These are phyloP conservation scores for Nannobrachium achirus DNA, from an alignment of 2,113 vertebrate genomes.

Conservation along the genomic window DNA sequence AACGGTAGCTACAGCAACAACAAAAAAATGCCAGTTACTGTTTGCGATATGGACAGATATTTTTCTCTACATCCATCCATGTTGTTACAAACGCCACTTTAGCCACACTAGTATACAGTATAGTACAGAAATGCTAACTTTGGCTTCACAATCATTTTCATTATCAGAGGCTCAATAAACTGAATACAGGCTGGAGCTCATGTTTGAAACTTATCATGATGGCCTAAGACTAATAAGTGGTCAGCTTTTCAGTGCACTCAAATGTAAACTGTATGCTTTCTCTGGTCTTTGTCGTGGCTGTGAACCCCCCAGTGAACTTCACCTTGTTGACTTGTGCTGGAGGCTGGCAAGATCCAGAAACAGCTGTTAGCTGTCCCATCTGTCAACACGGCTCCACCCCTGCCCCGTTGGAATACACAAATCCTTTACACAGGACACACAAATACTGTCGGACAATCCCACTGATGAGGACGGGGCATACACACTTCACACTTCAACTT, in stretches of 20 bases:
- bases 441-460: constrained; percentile 2
- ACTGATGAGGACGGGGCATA: background rate
- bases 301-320: constrained; percentile 37
- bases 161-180: background rate
- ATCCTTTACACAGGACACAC: constrained; percentile 23
- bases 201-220: background rate
- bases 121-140: background rate
- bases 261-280: background rate
- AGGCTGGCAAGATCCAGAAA: constrained; percentile 19
- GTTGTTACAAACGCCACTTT: too few relatives aligned
- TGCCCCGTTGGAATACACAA: constrained; percentile 9
- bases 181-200: background rate
- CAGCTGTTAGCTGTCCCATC: constrained; percentile 29
- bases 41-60: too few relatives aligned
- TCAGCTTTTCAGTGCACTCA: background rate
- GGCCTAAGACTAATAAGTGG: background rate
- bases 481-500: background rate
- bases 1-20: too few relatives aligned
- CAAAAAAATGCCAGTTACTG: too few relatives aligned
- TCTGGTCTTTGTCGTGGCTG: constrained; percentile 2
- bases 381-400: constrained; percentile 24
- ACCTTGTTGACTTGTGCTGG: constrained; percentile 23
- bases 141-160: background rate
- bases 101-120: too few relatives aligned
- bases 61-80: too few relatives aligned